Conservation (phyloP, 1,140 invertebrate species). For the Drosophila rufa region DNA sequence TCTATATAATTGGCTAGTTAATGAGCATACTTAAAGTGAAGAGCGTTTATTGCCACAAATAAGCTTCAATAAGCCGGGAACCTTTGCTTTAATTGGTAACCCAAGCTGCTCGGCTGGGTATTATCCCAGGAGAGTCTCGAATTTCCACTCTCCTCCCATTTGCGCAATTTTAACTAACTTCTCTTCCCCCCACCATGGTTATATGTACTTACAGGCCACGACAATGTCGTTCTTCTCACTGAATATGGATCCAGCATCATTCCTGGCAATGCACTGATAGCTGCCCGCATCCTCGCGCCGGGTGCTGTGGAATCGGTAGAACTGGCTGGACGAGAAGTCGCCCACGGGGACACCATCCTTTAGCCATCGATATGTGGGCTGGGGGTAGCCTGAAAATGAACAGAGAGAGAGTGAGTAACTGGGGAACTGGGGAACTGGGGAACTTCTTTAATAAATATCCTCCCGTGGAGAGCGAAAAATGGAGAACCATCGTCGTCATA, state of each 20-base stretch:
- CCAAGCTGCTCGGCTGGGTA: not conserved
- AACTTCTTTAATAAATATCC: slow-evolving; percentile 26
- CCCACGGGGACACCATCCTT: slow-evolving; percentile 92
- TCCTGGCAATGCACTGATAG: slow-evolving; percentile 96
- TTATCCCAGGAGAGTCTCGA: slow-evolving; percentile 5
- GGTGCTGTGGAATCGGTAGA: slow-evolving; percentile 93
- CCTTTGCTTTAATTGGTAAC: slow-evolving; percentile 19
- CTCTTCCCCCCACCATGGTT: not conserved
- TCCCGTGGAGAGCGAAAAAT: slow-evolving; percentile 8
- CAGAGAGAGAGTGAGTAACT: not conserved
- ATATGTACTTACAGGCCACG: slow-evolving; percentile 93
- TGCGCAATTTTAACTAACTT: not conserved
- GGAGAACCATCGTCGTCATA: no score
- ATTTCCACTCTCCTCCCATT: not conserved
- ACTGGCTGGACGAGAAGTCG: slow-evolving; percentile 91
- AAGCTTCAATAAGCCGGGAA: not conserved
- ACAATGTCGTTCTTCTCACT: slow-evolving; percentile 94
- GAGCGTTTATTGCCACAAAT: no score
- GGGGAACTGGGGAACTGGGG: not conserved
- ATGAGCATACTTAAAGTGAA: not conserved
- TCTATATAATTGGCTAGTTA: slow-evolving; percentile 1
- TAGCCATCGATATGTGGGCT: slow-evolving; percentile 95
- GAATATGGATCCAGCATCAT: slow-evolving; percentile 95
- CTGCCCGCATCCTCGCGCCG: slow-evolving; percentile 92
- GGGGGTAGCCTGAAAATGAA: slow-evolving; percentile 90